Base-by-base conservation (phyloP, 2,797 vertebrate genomes). In the Dendrocincla fuliginosa region DNA sequence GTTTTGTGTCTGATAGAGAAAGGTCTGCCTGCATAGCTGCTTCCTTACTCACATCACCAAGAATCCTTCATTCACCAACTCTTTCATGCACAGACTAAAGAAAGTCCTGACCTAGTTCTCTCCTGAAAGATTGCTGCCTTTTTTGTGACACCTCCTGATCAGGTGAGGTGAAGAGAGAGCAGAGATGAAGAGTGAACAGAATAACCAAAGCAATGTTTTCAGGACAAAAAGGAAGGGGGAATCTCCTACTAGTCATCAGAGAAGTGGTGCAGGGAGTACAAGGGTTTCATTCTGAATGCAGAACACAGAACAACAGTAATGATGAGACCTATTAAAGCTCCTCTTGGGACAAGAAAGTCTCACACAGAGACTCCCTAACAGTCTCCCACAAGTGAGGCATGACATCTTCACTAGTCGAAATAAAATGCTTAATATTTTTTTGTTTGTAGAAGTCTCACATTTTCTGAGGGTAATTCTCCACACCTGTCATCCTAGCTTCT, bases 391-490 rank as follows among this genome's bases (percentile, higher is more conserved):
- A 86, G 70, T 28, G 50, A 86, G 56, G 63, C 1, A 0, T 80
- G 39, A 82, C 84, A 49, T 49, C 46, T 77, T 71, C 55, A 50
- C 56, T 63, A 37, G 27, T 52, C 13, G 28, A 84, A 95, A 74
- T 90, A 90, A 71, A 96, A 93, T 46, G n/a, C 49, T 78, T 69
- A 18, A 17, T 30, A 7, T 37, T 24, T 47, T 75, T 93, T 82
- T 53, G 41, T 67, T 82, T 82, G 17, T 74, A 83, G 27, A 82
- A 79, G 6, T 35, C 84, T 77, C 89, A 69, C 3, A 56, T 91
- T 87, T 91, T 90, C 78, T 49, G 27, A 64, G 41, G 56, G 13
- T 74, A 92, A 92, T 82, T 92, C 61, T 95, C 74, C 82, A 88
- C 41, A 91, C 76, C 25, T 93, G 80, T 79, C 94, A 94, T 63